phyloP scores from a whole-genome alignment of 2,113 vertebrate genomes.

The Cephalopterus ornatus region DNA sequence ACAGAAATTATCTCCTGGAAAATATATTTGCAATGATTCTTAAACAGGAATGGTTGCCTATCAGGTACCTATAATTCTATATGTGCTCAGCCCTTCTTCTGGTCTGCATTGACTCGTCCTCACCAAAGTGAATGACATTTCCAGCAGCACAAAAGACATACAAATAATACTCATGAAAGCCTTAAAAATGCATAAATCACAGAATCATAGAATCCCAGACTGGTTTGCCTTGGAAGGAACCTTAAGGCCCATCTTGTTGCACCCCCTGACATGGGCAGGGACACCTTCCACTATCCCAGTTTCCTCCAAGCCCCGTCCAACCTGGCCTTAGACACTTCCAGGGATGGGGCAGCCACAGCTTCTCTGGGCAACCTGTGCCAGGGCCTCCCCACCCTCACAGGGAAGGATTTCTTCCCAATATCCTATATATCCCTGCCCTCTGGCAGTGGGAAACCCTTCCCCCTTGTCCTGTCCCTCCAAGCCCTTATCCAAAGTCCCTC shows the following conservation, averaged over 20 bases:
- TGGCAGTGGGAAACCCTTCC: background rate
- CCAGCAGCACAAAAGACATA: background rate
- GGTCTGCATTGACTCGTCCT: background rate
- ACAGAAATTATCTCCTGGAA: background rate
- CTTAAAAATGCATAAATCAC: background rate
- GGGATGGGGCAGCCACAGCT: background rate
- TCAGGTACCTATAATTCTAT: background rate
- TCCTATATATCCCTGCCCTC: background rate
- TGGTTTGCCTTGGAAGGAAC: background rate
- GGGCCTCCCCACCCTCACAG: background rate
- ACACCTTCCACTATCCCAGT: background rate
- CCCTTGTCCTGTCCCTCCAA: too few species aligned
- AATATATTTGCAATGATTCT: background rate
- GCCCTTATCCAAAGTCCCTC: too few species aligned
- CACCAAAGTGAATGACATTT: background rate
- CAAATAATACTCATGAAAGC: background rate
- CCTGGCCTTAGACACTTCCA: background rate
- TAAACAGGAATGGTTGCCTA: background rate
- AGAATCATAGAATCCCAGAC: background rate
- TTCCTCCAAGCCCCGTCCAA: background rate
- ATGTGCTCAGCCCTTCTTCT: background rate
- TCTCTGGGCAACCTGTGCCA: background rate
- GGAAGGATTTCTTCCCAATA: background rate
- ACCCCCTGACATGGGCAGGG: background rate
- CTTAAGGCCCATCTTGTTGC: background rate